Evolutionary conservation across 2,113 vertebrate species (phyloP), one percentile per base, ranked within the genome.

Genomic region (Indicator maculatus): DNA sequence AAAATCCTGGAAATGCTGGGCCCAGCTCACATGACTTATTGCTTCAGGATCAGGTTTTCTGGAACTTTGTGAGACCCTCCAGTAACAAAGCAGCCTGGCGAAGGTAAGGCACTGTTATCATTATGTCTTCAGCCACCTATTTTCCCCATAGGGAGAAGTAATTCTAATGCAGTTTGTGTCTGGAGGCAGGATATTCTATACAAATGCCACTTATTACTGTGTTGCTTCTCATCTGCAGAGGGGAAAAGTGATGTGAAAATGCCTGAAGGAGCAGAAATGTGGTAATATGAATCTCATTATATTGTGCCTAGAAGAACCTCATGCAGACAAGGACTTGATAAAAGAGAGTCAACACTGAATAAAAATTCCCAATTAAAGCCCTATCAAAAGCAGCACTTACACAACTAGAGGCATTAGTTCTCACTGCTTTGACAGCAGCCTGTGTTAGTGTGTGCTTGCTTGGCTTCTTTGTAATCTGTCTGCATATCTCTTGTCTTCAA

Each of bases 201-300:
- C 83, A 93, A 96, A 85, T 75, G 58, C 76, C 2, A 5, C 86
- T 91, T 88, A 86, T 74, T 88, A 65, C 91, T 67, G 33, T 33
- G 23, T 59, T 93, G 90, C 85, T 90, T 95, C 89, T 94, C 85
- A 87, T 96, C 83, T 93, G 77, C 83, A 70, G 69, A 90, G 56
- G 61, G 60, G 56, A 65, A 80, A 83, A 84, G 45, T 5, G 2
- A 76, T 31, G 66, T 69, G 74, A 77, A 92, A 85, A 85, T 60
- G 91, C 86, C 91, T 83, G 52, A 59, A 96, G 91, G 92, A 94
- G 53, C 45, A 90, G 63, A 78, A 90, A 93, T 53, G 78, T 86
- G 86, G 55, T 79, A 94, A 89, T 88, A 58, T 8, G 44, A 86
- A 79, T 88, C 71, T 92, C 65, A 81, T 90, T 93, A 75, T 79